Percentiles rank a stretch among this genome's conserved stretches.
Evolutionary conservation across 2,888 invertebrate species (phyloP).

Genomic region (Philereme vetulata): DNA sequence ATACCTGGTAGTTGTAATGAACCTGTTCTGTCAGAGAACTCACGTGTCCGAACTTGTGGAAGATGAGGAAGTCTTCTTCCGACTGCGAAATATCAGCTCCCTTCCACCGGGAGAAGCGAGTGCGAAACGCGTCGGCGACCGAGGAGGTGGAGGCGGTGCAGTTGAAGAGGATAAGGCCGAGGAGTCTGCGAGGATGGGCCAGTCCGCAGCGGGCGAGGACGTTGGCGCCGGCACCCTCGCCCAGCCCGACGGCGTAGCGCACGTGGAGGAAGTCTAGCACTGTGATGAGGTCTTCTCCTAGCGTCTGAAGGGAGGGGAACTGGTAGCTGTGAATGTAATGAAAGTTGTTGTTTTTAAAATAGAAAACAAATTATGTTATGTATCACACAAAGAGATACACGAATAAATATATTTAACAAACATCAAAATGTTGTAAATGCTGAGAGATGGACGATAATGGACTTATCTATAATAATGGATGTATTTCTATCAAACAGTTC

Average conservation of each 20-base stretch:
- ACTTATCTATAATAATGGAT: too few relatives aligned
- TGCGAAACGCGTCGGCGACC: slow-evolving; percentile 93
- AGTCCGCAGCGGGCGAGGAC: slow-evolving; percentile 93
- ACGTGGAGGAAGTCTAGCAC: slow-evolving; percentile 93
- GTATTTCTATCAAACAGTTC: too few relatives aligned
- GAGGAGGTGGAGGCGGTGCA: slow-evolving; percentile 94
- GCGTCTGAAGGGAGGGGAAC: slow-evolving; percentile 91
- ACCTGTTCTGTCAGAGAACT: slow-evolving; percentile 77
- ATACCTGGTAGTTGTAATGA: slow-evolving; percentile 71
- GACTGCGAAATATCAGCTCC: slow-evolving; percentile 93
- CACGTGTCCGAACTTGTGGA: slow-evolving; percentile 96
- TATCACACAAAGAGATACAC: too few relatives aligned
- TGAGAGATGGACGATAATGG: too few relatives aligned
- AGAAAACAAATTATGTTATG: too few relatives aligned
- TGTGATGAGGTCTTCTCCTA: slow-evolving; percentile 92
- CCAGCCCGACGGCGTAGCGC: slow-evolving; percentile 92
- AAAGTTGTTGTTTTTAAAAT: too few relatives aligned
- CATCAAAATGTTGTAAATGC: too few relatives aligned
- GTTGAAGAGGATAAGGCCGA: slow-evolving; percentile 93
- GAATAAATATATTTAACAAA: too few relatives aligned
- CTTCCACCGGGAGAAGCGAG: slow-evolving; percentile 93
- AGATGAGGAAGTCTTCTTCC: slow-evolving; percentile 93
- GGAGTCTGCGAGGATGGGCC: slow-evolving; percentile 89
- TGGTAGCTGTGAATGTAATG: slow-evolving; percentile 82
- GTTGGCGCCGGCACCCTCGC: slow-evolving; percentile 95